Evolutionary conservation across 2,113 vertebrate species (phyloP), one percentile per base, ranked within the genome.

Genomic region (Phyllopteryx taeniolatus): DNA sequence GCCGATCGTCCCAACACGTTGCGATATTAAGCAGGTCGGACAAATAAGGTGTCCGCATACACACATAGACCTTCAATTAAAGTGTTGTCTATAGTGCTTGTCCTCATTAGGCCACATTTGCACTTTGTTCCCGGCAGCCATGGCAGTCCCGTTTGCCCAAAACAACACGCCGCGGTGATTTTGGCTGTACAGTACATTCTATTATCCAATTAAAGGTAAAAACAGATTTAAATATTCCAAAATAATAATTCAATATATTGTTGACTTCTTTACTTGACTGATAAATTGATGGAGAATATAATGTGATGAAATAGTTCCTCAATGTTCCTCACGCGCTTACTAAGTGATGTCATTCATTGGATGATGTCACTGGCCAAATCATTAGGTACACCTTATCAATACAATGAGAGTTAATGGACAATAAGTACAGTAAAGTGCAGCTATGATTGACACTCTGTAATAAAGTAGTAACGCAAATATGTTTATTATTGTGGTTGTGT

Each of bases 311-410:
- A 43, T 47, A 66, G 27, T 5, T 15, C 43, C 43, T 46, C 42
- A 64, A 61, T 15, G 14, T 19, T 61, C 15, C 33, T 33, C 7
- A 17, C 35, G 59, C 8, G 15, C 12, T 61, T 8, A 1, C n/a
- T 27, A 46, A 66, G n/a, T 44, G 43, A 66, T 46, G 42, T 46
- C n/a, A 64, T 22, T 64, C 39, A 8, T 43, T n/a, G 39, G 63
- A 46, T 65, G 63, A 65, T 65, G 63, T 27, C 63, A 65, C 39
- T 65, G 63, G 12, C 63, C 63, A 65, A 43, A 47, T 31, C 43
- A 66, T 66, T 49, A 47, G 64, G 64, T 15, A 47, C 44, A 66
- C 42, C 22, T 47, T 17, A 39, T 39, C 8, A 35, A 10, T 14
- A 35, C 31, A 61, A 17, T 17, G 14, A 59, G 31, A 35, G 8